phyloP scores from a whole-genome alignment of 1,140 invertebrate genomes.

The Nymphalis io region DNA sequence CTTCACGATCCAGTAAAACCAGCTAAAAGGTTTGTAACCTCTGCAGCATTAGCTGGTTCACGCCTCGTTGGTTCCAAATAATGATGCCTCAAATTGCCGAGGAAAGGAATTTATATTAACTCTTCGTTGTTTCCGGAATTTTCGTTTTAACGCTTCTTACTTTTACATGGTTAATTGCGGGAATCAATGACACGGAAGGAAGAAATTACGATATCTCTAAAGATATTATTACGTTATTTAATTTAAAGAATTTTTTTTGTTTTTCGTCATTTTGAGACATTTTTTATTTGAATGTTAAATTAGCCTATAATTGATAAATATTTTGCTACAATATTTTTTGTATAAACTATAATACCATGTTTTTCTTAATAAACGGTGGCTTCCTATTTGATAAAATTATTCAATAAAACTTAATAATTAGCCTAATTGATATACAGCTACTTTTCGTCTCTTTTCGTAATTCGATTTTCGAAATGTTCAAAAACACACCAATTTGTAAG shows the following conservation, averaged over 20 bases:
- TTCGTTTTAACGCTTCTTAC: constrained; percentile 27
- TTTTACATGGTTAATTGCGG: constrained; percentile 24
- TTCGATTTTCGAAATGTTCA: too few species aligned
- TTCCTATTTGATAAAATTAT: too few species aligned
- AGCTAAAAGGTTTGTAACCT: constrained; percentile 29
- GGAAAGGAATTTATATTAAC: constrained; percentile 35
- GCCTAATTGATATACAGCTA: too few species aligned
- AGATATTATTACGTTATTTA: not conserved
- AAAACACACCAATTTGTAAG: too few species aligned
- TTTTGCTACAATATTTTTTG: too few species aligned
- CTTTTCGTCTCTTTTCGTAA: too few species aligned
- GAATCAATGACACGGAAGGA: constrained; percentile 17
- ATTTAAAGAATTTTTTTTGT: not conserved
- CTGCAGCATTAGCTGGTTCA: constrained; percentile 36
- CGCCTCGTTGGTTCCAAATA: constrained; percentile 36
- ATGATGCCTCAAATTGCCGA: constrained; percentile 39
- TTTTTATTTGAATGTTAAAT: too few species aligned
- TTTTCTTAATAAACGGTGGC: too few species aligned
- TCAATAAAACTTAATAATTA: too few species aligned
- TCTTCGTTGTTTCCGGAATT: constrained; percentile 33
- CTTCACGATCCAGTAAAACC: not conserved
- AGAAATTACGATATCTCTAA: constrained; percentile 14
- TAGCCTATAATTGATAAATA: too few species aligned
- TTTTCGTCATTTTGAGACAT: too few species aligned
- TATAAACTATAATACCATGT: too few species aligned